phyloP scores from a whole-genome alignment of 2,113 vertebrate species.

The Struthidea cinerea region DNA sequence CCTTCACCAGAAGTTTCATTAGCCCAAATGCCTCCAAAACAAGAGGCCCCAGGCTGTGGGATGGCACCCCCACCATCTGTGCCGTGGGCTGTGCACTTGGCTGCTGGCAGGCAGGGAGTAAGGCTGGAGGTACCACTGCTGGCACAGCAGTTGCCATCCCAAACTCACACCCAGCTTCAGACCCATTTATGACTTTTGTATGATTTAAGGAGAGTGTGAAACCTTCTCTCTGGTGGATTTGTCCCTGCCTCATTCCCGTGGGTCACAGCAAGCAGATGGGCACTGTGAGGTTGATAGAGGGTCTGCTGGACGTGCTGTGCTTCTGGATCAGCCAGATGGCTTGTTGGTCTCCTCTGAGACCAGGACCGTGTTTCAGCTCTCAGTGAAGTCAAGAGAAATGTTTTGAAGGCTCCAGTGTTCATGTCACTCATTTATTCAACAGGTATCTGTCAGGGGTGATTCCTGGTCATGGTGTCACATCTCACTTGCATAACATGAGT shows the following conservation, averaged over 20 bases:
- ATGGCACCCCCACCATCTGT: background rate
- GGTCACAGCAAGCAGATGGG: background rate
- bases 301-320: background rate
- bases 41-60: background rate
- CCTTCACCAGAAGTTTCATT: background rate
- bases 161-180: background rate
- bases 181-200: accelerated
- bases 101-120: background rate
- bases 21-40: background rate
- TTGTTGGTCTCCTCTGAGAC: background rate
- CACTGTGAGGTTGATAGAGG: background rate
- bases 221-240: background rate
- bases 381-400: background rate
- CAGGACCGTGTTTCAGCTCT: background rate
- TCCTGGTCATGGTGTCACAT: background rate
- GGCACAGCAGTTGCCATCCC: background rate
- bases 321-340: background rate
- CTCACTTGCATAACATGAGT: background rate
- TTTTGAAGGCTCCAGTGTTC: background rate
- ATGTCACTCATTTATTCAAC: background rate
- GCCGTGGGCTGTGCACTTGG: background rate
- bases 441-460: background rate
- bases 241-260: background rate
- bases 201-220: background rate
- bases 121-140: background rate